Percentiles rank a stretch among this genome's conserved stretches.
These are phyloP conservation scores for Parus major DNA, from an alignment of 2,113 vertebrate species.

Conservation along the genomic window DNA sequence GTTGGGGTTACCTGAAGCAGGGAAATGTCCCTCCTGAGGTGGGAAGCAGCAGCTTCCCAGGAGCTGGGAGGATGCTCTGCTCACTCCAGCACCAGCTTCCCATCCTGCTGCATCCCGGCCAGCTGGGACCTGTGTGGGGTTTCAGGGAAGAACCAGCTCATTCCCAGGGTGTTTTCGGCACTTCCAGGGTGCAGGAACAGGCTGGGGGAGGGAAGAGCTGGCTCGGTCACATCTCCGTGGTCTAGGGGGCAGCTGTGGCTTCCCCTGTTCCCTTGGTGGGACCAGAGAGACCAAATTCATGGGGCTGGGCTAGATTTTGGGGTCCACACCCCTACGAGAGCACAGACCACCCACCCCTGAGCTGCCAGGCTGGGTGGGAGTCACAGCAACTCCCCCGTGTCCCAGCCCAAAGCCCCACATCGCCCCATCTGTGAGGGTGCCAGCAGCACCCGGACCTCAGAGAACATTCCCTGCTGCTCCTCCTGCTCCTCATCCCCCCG, in stretches of 20 bases:
- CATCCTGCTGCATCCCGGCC: background rate
- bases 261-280: background rate
- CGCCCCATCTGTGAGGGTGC: background rate
- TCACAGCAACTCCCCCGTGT: background rate
- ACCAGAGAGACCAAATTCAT: background rate
- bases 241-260: background rate
- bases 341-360: background rate
- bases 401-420: background rate
- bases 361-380: background rate
- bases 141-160: background rate
- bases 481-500: background rate
- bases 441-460: background rate
- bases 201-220: background rate
- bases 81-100: background rate
- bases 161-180: background rate
- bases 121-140: background rate
- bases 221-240: accelerated
- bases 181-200: background rate
- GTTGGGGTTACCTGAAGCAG: background rate
- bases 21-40: background rate
- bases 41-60: background rate
- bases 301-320: background rate
- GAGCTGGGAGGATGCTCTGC: background rate
- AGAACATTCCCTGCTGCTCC: background rate
- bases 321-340: accelerated